These are phyloP conservation scores for Callopanchax toddi DNA, from an alignment of 2,113 vertebrate genomes.

Conservation along the genomic window DNA sequence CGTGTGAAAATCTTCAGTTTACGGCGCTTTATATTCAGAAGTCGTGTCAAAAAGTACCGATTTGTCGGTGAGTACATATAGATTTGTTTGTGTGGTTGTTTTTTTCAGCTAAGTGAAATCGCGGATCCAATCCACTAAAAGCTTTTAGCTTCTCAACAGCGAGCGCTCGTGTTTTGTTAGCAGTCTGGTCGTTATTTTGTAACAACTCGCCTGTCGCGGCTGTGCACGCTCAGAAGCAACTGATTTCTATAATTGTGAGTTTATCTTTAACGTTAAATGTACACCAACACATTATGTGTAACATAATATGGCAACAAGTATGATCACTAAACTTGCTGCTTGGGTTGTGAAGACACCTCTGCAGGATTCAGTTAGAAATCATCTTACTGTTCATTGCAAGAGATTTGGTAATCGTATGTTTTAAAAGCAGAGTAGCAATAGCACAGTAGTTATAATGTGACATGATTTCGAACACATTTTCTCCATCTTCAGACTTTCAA, in stretches of 20 bases:
- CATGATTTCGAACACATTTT: neutral
- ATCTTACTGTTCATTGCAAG: no score
- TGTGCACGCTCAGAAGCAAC: no score
- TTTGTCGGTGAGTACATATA: conserved; percentile 49
- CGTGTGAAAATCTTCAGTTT: conserved; percentile 44
- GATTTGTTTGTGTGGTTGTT: neutral
- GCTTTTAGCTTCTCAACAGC: neutral
- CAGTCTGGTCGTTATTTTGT: no score
- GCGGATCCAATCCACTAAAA: neutral
- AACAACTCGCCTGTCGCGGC: no score
- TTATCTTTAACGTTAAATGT: no score
- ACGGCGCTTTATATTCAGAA: neutral
- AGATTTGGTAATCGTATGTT: neutral
- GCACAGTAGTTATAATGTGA: no score
- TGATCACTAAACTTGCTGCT: no score
- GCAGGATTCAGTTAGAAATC: no score
- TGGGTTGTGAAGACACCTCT: no score
- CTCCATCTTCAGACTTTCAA: neutral
- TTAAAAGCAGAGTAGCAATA: neutral
- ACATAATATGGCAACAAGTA: no score
- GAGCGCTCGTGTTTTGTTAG: neutral
- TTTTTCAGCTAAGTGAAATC: neutral
- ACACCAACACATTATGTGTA: no score
- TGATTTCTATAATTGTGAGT: no score
- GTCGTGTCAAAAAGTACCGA: neutral